Base-by-base conservation (phyloP, 2,113 vertebrate species). In the Catagonus wagneri region DNA sequence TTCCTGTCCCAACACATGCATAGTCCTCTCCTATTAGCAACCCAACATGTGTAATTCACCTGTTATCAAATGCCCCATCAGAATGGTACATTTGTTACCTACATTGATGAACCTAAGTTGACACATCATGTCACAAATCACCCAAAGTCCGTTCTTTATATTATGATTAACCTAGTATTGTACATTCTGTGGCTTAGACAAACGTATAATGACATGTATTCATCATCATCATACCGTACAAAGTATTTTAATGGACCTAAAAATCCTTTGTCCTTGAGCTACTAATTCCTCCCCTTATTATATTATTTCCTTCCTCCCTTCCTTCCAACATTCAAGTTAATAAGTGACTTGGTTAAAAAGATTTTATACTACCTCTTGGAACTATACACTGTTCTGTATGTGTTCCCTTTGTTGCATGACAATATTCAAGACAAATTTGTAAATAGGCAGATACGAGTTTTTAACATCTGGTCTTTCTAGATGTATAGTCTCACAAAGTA, bases 381-480 rank as follows among this genome's bases (percentile, higher is more conserved):
- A 97, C 95, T 74, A 84, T 83, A 84, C 72, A 96, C 34, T 56
- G 11, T 87, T 90, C 71, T 96, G 94, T 97, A 90, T 98, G 54
- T 93, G 97, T 97, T 98, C 96, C 90, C 39, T 81, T 94, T 63
- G 76, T 96, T 97, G 96, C 97, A 96, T 97, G 97, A 98, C 97
- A 98, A 22, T 95, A 96, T 97, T 97, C 97, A 98, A 98, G 96
- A 98, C 97, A 98, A 93, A 58, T 75, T 94, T 97, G 96, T 97
- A 98, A 92, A 98, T 91, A 78, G 39, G 76, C 54, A 91, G 90
- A 80, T 36, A 54, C 0, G 75, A 19, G 15, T 66, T 54, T 94
- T 44, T 75, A 92, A 78, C 90, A 94, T 95, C 92, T 97, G 92
- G 90, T 65, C 2, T 78, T 84, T 88, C 88, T 95, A 94, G 80